These are phyloP conservation scores for Melanaphis sacchari DNA, from an alignment of 1,140 invertebrate species.

Conservation along the genomic window DNA sequence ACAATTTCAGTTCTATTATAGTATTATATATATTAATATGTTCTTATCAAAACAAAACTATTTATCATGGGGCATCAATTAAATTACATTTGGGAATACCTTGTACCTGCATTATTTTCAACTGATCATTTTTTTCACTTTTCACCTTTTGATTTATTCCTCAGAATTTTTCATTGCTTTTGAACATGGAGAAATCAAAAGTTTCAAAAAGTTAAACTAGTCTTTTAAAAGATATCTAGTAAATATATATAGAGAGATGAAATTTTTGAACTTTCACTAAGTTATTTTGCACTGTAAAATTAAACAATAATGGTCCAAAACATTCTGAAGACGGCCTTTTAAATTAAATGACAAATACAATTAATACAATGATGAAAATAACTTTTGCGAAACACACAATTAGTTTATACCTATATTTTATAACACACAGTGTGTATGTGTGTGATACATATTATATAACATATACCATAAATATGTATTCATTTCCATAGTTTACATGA, in stretches of 20 bases:
- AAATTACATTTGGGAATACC: not conserved
- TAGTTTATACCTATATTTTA: not conserved
- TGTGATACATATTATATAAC: not conserved
- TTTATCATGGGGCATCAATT: not conserved
- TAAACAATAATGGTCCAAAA: not conserved
- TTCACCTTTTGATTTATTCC: not conserved
- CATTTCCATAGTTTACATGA: not conserved
- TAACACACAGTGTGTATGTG: not conserved
- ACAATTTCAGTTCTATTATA: not conserved
- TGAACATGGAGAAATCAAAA: not conserved
- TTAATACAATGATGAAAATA: not conserved
- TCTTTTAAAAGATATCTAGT: not conserved
- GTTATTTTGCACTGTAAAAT: not conserved
- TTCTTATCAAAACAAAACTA: not conserved
- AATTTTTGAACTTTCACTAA: not conserved
- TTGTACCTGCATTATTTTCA: not conserved
- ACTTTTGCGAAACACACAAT: not conserved
- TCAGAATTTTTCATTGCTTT: not conserved
- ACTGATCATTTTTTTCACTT: not conserved
- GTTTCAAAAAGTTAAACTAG: not conserved
- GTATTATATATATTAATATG: not conserved
- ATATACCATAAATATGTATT: not conserved
- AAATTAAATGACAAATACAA: not conserved
- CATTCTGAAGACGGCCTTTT: not conserved
- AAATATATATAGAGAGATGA: not conserved